A percentile compares a stretch with the other conserved stretches of the same genome.
Conservation (phyloP, 37 sponge, comb jelly and placozoan species). For the Bolinopsis microptera region DNA sequence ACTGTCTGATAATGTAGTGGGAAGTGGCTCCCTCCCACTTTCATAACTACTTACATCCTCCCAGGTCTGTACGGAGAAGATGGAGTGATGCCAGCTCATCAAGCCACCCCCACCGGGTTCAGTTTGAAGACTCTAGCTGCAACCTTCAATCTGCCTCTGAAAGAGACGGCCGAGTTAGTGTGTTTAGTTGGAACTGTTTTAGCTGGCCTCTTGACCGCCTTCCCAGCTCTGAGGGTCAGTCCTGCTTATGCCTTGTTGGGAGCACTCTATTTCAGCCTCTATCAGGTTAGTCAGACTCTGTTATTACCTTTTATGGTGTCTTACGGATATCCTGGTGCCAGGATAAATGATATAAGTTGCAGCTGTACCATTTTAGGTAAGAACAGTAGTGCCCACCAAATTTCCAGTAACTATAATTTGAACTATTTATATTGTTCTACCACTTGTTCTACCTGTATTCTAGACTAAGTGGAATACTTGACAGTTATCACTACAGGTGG, state of each 20-base stretch:
- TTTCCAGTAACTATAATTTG: too few species aligned
- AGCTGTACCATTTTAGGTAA: too few species aligned
- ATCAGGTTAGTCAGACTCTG: conserved; percentile 31
- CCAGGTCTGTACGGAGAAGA: conserved; percentile 44
- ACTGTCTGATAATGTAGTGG: too few species aligned
- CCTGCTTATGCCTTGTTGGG: conserved; percentile 48
- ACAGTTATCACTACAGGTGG: too few species aligned
- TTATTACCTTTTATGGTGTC: too few species aligned
- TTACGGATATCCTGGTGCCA: too few species aligned
- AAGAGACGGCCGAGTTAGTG: conserved; percentile 45
- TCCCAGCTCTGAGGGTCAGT: conserved; percentile 45
- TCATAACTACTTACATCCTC: neutral
- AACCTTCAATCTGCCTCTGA: conserved; percentile 2
- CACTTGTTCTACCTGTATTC: too few species aligned
- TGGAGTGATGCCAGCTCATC: conserved; percentile 60
- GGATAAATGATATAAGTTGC: too few species aligned
- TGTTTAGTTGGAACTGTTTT: conserved; percentile 40
- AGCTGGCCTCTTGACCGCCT: conserved; percentile 37
- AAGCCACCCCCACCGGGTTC: conserved; percentile 24
- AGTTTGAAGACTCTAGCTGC: conserved; percentile 38
- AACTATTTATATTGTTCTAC: too few species aligned
- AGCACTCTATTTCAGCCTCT: conserved; percentile 34
- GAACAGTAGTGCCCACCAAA: too few species aligned
- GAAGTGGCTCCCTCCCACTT: too few species aligned
- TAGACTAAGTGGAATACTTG: too few species aligned